Base-by-base conservation (phyloP, 2,797 vertebrate species). In the Sebastes goodei region DNA sequence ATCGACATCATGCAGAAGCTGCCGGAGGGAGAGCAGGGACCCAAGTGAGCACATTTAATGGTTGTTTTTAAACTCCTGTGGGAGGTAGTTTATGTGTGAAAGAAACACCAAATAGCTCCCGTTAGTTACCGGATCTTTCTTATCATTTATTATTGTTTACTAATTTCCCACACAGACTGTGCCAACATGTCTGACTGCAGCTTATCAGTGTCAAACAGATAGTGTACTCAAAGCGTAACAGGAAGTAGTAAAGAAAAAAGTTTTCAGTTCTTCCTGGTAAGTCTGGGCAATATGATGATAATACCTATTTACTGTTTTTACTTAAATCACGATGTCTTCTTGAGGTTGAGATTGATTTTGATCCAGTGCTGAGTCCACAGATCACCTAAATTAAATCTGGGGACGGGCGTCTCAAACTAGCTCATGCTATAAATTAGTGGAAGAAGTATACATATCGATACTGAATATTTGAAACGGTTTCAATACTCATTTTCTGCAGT, bases 1-100 rank as follows among this genome's bases (percentile, higher is more conserved):
- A 97, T 98, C 0, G 85, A 88, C 55, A 95, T 95, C 77, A 82
- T 96, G 70, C 86, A 96, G 87, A 23, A 94, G 10, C 85, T 96
- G 4, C 95, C 95, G 1, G 95, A 95, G 53, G 95, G 95, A 23
- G 76, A 60, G 0, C 94, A 96, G 82, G 94, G 90, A 27, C 97
- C 97, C 56, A 97, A 95, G 97, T 97, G 92, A 94, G 94, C 6
- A 3, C 2, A 46, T 59, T 30, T 20, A 29, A 30, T 30, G 21
- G 15, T 46, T 17, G 7, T 46, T 46, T 46, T 46, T 17, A 46
- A 46, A 2, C 42, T 7, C 6, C 14, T 46, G 42, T 17, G 42
- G 42, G 14, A 15, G 14, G 38, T 15, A 42, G 23, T 57, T 57
- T 5, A 21, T 14, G 52, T 53, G 0, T 27, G 23, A 29, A 27